Conservation (phyloP, 2,888 invertebrate genomes). For the Phyllotreta cruciferae region DNA sequence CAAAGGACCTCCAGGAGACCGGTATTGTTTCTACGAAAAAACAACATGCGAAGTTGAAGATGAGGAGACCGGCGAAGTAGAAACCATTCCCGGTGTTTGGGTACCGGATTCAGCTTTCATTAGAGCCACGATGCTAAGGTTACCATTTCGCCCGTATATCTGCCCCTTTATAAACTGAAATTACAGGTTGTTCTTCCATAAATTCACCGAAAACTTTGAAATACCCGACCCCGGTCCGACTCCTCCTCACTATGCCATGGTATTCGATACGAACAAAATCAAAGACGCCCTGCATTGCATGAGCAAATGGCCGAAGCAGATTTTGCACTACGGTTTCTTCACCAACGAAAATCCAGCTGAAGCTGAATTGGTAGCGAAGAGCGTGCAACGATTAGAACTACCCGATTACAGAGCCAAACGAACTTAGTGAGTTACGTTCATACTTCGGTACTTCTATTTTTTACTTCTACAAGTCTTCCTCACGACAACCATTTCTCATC, state of each 20-base stretch:
- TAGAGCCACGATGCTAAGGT: constrained; percentile 55
- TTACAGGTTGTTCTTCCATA: constrained; percentile 56
- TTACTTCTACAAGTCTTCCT: no score
- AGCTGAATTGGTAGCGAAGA: constrained; percentile 70
- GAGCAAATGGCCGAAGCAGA: constrained; percentile 61
- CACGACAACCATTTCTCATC: not conserved
- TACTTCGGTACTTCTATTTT: not conserved
- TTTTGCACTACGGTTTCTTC: constrained; percentile 75
- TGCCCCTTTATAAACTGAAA: not conserved
- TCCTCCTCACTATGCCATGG: constrained; percentile 71
- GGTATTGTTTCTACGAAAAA: constrained; percentile 37
- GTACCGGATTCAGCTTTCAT: constrained; percentile 55
- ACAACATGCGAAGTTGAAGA: constrained; percentile 44
- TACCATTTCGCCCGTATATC: not conserved
- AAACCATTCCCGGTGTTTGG: constrained; percentile 57
- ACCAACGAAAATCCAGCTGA: constrained; percentile 66
- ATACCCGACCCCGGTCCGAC: constrained; percentile 68
- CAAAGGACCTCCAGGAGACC: constrained; percentile 50
- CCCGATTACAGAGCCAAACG: constrained; percentile 14
- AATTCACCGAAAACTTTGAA: constrained; percentile 63
- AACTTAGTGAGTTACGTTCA: constrained; percentile 11
- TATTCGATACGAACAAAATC: constrained; percentile 71
- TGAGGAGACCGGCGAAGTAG: constrained; percentile 26
- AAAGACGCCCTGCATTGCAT: constrained; percentile 58
- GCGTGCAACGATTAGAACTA: constrained; percentile 66